Evolutionary conservation across 2,888 invertebrate species (phyloP), one percentile per base, ranked within the genome.

Genomic region (Drosophila paranaensis): DNA sequence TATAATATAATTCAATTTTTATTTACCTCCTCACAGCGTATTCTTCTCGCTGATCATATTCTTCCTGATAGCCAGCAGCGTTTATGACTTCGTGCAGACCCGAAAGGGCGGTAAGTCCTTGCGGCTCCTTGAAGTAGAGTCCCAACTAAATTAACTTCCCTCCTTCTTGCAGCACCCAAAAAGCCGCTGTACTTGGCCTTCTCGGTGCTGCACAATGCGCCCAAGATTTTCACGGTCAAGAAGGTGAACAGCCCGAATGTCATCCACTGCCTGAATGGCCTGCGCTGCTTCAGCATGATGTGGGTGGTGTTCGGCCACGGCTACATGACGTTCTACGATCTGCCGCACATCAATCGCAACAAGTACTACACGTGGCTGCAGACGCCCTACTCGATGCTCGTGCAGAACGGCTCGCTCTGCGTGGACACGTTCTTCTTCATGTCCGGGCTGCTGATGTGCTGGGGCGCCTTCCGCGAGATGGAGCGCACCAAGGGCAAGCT

Each of bases 401-500:
- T 92, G 2, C 81, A 93, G 90, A 77, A 94, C 88, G 94, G 93
- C 78, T 77, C 94, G 0, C 91, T 95, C 8, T 94, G 94, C 2
- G 95, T 95, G 0, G 95, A 95, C 68, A 95, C 95, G 0, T 95
- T 95, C 90, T 95, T 95, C 82, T 90, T 94, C 25, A 90, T 95
- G 77, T 95, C 95, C 77, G 95, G 95, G 6, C 90, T 95, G 45
- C 90, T 95, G 0, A 93, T 94, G 64, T 93, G 94, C 55, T 91
- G 92, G 91, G 90, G 91, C 27, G 90, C 92, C 5, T 92, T 93
- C 71, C 91, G 91, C 10, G 91, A 93, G 74, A 82, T 93, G 89
- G 92, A 93, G 57, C 90, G 86, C 48, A 92, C 90, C 1, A 91
- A 91, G 55, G 92, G 92, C 33, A 90, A 90, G 67, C 67, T 93